Percentiles rank a stretch among this genome's conserved stretches.
Evolutionary conservation across 2,797 vertebrate genomes (phyloP).

Genomic region (Hafferia zeledoni): DNA sequence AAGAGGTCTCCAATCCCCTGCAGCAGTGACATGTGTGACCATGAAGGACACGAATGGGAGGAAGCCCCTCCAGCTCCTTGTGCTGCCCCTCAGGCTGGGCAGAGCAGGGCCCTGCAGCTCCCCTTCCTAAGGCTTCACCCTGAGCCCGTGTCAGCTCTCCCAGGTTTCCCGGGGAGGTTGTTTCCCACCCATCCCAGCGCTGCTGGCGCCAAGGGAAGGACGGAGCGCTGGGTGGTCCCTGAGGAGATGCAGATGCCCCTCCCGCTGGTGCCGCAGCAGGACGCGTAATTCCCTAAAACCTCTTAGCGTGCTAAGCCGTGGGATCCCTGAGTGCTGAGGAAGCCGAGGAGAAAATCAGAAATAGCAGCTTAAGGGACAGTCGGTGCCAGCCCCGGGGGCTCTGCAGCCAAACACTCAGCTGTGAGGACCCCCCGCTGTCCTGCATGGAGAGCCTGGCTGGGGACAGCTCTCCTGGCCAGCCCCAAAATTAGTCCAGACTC

Average conservation of each 20-base stretch:
- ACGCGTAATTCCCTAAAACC: conserved; percentile 31
- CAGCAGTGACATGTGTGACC: neutral
- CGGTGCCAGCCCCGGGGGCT: rapidly evolving
- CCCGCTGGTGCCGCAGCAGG: neutral
- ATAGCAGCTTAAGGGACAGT: neutral
- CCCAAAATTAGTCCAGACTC: rapidly evolving
- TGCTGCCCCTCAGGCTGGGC: neutral
- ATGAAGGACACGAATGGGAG: rapidly evolving
- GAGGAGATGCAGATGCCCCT: neutral
- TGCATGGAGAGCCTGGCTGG: rapidly evolving
- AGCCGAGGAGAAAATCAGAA: conserved; percentile 40
- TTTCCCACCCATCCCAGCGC: neutral
- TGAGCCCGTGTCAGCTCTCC: neutral
- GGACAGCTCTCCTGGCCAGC: neutral
- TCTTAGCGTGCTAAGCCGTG: conserved; percentile 39
- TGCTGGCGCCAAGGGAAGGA: neutral
- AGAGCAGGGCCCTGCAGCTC: neutral
- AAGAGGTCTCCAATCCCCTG: neutral
- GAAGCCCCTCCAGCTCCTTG: rapidly evolving
- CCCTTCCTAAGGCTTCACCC: neutral
- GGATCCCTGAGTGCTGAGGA: conserved; percentile 21
- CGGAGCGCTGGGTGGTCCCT: rapidly evolving
- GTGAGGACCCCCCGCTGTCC: neutral
- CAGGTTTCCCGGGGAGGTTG: neutral
- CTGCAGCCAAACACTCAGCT: neutral